Evolutionary conservation across 1,140 invertebrate genomes (phyloP).

Genomic region (Sinella curviseta): DNA sequence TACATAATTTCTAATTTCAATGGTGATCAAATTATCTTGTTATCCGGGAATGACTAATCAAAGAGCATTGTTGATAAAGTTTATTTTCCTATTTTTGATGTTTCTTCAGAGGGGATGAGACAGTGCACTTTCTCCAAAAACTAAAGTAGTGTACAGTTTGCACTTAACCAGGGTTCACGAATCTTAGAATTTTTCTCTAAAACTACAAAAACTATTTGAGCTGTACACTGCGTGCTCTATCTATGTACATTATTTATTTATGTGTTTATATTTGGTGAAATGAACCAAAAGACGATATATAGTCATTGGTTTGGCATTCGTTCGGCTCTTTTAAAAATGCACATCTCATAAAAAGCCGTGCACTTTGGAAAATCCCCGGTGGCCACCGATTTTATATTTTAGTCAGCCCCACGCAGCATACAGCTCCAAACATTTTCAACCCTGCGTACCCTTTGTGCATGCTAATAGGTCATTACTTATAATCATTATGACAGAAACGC

Average conservation of each 20-base stretch:
- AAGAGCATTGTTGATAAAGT: background rate
- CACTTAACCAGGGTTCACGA: no score
- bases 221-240: no score
- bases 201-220: no score
- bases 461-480: background rate
- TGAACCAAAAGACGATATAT: no score
- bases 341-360: background rate
- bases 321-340: background rate
- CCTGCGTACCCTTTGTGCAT: background rate
- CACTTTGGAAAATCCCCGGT: background rate
- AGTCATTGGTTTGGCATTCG: background rate
- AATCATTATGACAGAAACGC: background rate
- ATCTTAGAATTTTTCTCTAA: no score
- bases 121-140: no score
- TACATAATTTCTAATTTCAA: background rate
- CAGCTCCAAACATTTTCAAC: background rate
- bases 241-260: no score
- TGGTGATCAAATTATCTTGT: background rate
- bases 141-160: no score
- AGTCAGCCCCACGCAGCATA: background rate
- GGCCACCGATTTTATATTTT: background rate
- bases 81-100: no score
- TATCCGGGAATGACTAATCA: background rate
- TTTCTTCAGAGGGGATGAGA: no score
- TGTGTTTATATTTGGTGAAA: no score